Evolutionary conservation across 1,140 invertebrate species (phyloP).

Genomic region (Mactra quadrangularis): DNA sequence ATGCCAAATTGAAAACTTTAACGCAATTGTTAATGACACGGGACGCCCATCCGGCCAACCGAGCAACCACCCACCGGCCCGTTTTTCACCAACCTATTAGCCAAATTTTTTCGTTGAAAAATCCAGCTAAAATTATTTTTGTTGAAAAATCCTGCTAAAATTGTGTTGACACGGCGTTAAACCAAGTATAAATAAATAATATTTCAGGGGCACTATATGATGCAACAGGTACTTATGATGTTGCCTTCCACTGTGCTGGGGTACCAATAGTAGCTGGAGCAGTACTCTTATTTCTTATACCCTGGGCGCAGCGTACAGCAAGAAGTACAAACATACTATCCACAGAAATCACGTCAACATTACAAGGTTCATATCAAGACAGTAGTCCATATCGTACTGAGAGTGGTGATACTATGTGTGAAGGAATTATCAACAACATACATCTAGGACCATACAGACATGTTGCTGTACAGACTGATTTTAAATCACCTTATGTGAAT

Average conservation of each 20-base stretch:
- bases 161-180: no score
- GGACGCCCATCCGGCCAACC: no score
- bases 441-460: neutral
- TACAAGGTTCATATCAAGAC: neutral
- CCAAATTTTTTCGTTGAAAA: no score
- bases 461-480: slow-evolving; percentile 15
- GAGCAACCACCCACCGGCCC: no score
- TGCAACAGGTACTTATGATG: slow-evolving; percentile 87
- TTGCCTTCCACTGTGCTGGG: slow-evolving; percentile 92
- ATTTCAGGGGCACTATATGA: slow-evolving; percentile 85
- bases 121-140: no score
- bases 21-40: no score
- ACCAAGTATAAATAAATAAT: no score
- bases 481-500: no score
- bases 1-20: no score
- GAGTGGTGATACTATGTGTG: slow-evolving; percentile 9
- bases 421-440: neutral
- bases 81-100: no score
- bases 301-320: slow-evolving; percentile 78
- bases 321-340: neutral
- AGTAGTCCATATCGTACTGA: neutral
- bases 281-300: slow-evolving; percentile 89
- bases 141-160: no score
- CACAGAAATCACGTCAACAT: neutral
- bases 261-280: slow-evolving; percentile 92